Percentiles rank a stretch among this genome's conserved stretches.
These are phyloP conservation scores for Oscheius sp. DNA, from an alignment of 2,888 invertebrate genomes.

Conservation along the genomic window DNA sequence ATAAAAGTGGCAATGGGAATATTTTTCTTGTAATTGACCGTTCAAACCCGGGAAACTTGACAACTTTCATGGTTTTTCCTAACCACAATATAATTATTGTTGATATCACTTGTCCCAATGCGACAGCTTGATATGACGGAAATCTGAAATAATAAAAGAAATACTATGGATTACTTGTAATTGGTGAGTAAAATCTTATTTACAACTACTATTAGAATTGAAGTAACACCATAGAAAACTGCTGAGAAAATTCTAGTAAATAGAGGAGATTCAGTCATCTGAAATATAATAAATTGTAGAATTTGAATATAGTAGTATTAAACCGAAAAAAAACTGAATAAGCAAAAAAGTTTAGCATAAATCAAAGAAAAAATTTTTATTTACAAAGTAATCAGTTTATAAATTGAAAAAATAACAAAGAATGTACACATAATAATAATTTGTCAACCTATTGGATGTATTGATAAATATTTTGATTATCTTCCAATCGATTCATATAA, in stretches of 20 bases:
- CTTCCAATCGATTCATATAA: too few species aligned
- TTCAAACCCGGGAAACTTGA: conserved; percentile 83
- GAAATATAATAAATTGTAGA: too few species aligned
- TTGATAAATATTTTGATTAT: too few species aligned
- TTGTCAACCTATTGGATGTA: too few species aligned
- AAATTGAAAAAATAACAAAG: too few species aligned
- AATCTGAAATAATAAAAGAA: conserved; percentile 75
- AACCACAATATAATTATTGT: conserved; percentile 83
- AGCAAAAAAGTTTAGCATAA: too few species aligned
- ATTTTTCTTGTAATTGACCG: conserved; percentile 76
- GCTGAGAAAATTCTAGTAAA: conserved; percentile 79
- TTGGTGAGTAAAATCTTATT: conserved; percentile 94
- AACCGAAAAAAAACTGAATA: too few species aligned
- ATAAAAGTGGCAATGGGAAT: conserved; percentile 92
- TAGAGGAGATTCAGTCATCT: conserved; percentile 34
- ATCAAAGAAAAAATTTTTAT: too few species aligned
- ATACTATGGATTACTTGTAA: conserved; percentile 74
- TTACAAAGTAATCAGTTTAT: too few species aligned
- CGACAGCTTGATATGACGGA: conserved; percentile 88
- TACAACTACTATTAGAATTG: conserved; percentile 92
- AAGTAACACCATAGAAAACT: conserved; percentile 86
- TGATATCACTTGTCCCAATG: conserved; percentile 81
- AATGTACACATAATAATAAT: too few species aligned
- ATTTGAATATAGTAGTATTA: too few species aligned
- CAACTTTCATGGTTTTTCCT: conserved; percentile 79